Conservation (phyloP, 2,113 vertebrate species). For the Ciconia maguari region DNA sequence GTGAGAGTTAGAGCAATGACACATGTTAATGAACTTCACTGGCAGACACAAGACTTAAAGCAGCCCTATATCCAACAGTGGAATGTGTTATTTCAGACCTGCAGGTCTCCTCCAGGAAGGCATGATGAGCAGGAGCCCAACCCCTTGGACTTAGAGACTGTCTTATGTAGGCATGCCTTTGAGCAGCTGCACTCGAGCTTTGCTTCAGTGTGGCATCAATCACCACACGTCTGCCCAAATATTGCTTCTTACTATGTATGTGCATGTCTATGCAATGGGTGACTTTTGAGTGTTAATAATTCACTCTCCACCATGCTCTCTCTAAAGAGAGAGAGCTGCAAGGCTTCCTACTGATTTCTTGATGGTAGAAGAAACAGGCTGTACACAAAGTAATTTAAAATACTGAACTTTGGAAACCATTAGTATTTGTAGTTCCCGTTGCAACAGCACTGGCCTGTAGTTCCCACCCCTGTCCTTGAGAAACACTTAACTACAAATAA, state of each 20-base stretch:
- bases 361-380: not conserved
- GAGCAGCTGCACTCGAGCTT: not conserved
- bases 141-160: not conserved
- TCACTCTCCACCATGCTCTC: rapidly evolving
- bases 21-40: not conserved
- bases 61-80: not conserved
- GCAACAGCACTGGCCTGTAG: not conserved
- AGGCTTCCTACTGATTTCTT: not conserved
- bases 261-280: no score
- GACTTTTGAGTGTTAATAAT: not conserved
- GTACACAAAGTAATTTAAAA: not conserved
- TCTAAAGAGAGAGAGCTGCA: not conserved
- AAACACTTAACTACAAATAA: not conserved
- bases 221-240: not conserved
- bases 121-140: not conserved
- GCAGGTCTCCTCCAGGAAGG: not conserved
- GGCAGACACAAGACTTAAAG: not conserved
- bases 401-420: not conserved
- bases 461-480: not conserved
- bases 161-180: not conserved
- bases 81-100: not conserved
- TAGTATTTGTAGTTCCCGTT: not conserved
- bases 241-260: not conserved
- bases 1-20: not conserved
- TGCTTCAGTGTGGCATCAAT: not conserved